These are phyloP conservation scores for Rhabdornis inornatus DNA, from an alignment of 2,113 vertebrate genomes.

Conservation along the genomic window DNA sequence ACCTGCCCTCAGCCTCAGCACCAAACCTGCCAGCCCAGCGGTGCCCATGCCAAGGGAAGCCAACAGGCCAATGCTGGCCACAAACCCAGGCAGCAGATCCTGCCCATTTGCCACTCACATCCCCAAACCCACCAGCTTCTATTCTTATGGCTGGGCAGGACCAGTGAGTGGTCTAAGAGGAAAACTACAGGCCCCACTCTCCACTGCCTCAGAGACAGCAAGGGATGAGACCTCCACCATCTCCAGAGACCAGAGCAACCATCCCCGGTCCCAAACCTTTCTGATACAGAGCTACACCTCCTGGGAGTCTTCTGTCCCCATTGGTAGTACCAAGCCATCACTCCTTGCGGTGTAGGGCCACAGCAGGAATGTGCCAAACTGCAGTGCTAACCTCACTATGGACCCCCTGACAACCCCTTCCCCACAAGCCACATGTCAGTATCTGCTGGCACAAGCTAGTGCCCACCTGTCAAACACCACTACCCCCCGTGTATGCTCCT, in stretches of 20 bases:
- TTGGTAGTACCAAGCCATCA: accelerated
- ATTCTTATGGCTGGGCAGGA: neutral
- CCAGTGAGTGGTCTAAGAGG: accelerated
- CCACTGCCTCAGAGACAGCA: neutral
- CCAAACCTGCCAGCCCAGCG: accelerated
- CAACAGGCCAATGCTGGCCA: neutral
- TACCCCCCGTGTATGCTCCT: accelerated
- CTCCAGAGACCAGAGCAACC: neutral
- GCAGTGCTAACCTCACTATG: neutral
- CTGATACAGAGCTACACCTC: neutral
- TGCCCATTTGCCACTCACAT: neutral
- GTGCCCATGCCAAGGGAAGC: accelerated
- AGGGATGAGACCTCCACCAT: accelerated
- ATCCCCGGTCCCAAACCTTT: accelerated
- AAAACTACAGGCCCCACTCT: neutral
- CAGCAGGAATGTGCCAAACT: neutral
- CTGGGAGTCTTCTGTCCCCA: neutral
- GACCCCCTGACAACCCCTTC: accelerated
- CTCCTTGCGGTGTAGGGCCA: accelerated
- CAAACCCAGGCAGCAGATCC: neutral
- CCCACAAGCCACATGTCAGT: accelerated
- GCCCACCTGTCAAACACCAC: neutral
- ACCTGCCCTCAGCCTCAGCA: neutral
- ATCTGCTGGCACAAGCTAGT: neutral
- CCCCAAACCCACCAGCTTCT: neutral